Evolutionary conservation across 1,140 invertebrate genomes (phyloP), one percentile per base, ranked within the genome.

Genomic region (Tribolium castaneum): DNA sequence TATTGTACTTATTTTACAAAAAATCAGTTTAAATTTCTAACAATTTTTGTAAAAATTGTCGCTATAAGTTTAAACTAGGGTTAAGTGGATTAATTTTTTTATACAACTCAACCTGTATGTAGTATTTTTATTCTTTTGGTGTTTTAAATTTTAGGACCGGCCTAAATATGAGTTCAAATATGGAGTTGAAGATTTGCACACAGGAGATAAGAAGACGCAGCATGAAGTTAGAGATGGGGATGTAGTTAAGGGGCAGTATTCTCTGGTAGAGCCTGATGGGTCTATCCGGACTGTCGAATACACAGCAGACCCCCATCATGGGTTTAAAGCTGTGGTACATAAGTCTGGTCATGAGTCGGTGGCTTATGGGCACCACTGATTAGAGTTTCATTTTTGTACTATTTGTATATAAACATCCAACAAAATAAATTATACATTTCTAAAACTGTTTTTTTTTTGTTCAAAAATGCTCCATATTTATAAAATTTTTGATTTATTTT

Each of bases 161-260:
- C 88, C 87, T n/a, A 87, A 88, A 80, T 88, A 88, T 80, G 86
- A 84, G 51, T 90, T 87, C 78, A 87, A 87, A 14, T 90, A 90
- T 81, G 87, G 88, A 45, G 86, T 90, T 49, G 85, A 88, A 76
- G 89, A 90, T 71, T 86, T 87, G 9, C 87, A 88, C 80, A 90
- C 87, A 30, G 88, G 90, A 2, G 89, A 90, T 78, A 86, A 88
- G 75, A 89, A 90, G 84, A 87, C 86, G 74, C 88, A 89, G 81
- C 86, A 89, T 70, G 89, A 90, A 80, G 87, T 87, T 9, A 85
- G 88, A 0, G 84, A 87, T 50, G 91, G 91, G 3, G 90, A 92
- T 81, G 88, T 91, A 10, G 91, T 92, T 6, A 88, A 91, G 78
- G 91, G 91, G 35, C 88, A 88, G 25, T 92, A 92, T 84, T 90